A percentile compares a stretch with the other conserved stretches of the same genome.
Conservation (phyloP, 1,140 invertebrate species). For the Phymorhynchus buccinoides region DNA sequence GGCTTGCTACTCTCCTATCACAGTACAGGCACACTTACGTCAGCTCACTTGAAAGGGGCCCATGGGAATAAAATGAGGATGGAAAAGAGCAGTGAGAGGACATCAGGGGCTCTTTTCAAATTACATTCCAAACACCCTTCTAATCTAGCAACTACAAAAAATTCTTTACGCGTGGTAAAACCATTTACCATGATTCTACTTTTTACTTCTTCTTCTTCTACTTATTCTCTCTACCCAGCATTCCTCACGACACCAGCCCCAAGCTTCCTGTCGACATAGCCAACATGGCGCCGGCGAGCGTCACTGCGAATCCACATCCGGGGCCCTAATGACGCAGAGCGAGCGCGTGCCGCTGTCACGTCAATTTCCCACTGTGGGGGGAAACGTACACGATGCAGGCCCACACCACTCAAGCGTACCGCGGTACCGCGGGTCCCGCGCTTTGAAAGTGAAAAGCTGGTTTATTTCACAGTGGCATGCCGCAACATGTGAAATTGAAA, state of each 20-base stretch:
- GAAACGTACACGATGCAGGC: constrained; percentile 1
- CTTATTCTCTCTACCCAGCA: background rate
- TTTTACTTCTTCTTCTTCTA: background rate
- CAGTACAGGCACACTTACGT: too few species aligned
- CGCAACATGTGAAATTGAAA: constrained; percentile 7
- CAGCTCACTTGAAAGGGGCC: too few species aligned
- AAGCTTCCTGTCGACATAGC: background rate
- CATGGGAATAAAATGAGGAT: too few species aligned
- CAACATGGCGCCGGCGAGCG: constrained; percentile 19
- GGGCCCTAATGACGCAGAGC: constrained; percentile 15
- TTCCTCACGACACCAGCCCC: background rate
- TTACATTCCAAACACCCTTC: background rate
- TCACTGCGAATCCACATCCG: background rate
- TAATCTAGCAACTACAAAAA: too few species aligned
- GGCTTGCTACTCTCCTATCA: too few species aligned
- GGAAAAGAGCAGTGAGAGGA: too few species aligned
- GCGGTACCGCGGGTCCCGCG: background rate
- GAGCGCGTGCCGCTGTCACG: constrained; percentile 25
- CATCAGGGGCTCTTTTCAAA: too few species aligned
- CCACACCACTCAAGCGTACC: background rate
- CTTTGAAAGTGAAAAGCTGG: constrained; percentile 6
- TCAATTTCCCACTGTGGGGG: constrained; percentile 21
- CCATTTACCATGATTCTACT: too few species aligned
- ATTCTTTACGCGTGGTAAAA: too few species aligned
- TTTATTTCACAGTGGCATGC: constrained; percentile 7